Percentiles rank a stretch among this genome's conserved stretches.
Evolutionary conservation across 2,797 vertebrate genomes (phyloP).

Genomic region (Labroides dimidiatus): DNA sequence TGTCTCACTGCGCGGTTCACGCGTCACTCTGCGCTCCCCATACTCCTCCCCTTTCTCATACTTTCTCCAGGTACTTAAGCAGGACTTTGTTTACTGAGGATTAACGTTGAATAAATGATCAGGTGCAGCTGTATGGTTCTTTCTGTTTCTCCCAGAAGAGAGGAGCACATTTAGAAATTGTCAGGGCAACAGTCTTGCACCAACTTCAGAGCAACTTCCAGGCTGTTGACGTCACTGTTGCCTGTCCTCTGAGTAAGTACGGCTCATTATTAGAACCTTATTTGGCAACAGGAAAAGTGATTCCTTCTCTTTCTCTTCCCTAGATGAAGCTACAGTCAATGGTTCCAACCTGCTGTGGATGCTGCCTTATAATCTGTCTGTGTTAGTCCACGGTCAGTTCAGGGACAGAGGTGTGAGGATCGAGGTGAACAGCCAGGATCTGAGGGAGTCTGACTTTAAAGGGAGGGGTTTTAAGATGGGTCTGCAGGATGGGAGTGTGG

Average conservation of each 20-base stretch:
- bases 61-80: conserved; percentile 47
- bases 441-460: conserved; percentile 38
- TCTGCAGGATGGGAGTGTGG: conserved; percentile 42
- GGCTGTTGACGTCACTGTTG: conserved; percentile 74
- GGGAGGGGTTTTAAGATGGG: conserved; percentile 43
- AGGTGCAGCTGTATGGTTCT: not conserved
- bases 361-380: conserved; percentile 36
- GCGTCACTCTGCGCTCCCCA: conserved; percentile 68
- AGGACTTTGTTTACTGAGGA: not conserved
- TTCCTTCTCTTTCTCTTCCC: not conserved
- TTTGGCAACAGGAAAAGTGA: no score
- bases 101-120: not conserved
- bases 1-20: conserved; percentile 64
- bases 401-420: conserved; percentile 47
- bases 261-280: not conserved
- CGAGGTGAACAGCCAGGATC: conserved; percentile 26
- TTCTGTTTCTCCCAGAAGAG: conserved; percentile 50
- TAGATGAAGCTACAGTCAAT: conserved; percentile 58
- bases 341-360: conserved; percentile 64
- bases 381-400: conserved; percentile 56
- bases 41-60: conserved; percentile 77
- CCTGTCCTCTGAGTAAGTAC: conserved; percentile 67
- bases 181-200: conserved; percentile 68
- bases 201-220: conserved; percentile 71
- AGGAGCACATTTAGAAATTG: conserved; percentile 57